Percentiles rank a stretch among this genome's conserved stretches.
phyloP scores from a whole-genome alignment of 2,113 vertebrate species.

The Indicator maculatus region DNA sequence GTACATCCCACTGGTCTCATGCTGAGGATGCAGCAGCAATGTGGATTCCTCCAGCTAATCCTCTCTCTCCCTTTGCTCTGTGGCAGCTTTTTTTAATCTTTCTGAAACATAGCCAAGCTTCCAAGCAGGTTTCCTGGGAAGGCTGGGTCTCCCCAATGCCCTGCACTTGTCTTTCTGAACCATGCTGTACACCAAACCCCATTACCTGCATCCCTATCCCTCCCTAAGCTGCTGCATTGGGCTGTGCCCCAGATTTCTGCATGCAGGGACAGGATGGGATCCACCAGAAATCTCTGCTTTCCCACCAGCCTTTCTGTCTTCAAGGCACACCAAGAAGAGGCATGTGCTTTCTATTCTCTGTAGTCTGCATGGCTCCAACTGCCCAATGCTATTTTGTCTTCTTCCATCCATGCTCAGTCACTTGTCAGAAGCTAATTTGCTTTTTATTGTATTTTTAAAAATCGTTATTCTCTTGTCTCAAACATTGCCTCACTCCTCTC shows the following conservation, averaged over 20 bases:
- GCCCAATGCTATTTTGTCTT: no score
- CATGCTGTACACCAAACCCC: neutral
- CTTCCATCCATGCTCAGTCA: no score
- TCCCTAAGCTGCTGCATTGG: neutral
- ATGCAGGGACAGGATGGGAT: neutral
- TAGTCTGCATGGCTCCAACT: no score
- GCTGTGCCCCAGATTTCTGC: neutral
- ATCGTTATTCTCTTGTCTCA: neutral
- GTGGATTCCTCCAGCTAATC: neutral
- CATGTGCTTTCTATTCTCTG: no score
- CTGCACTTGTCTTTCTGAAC: neutral
- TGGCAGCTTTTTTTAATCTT: neutral
- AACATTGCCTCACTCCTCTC: neutral
- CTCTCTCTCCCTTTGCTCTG: neutral
- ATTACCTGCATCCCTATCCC: neutral
- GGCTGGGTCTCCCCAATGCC: neutral
- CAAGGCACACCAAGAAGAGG: no score
- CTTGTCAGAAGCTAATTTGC: neutral
- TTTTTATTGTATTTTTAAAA: neutral
- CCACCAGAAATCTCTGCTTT: neutral
- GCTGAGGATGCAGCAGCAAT: neutral
- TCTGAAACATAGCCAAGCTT: neutral
- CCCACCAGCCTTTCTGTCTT: no score
- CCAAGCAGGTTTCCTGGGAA: neutral
- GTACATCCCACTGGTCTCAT: accelerated